Base-by-base conservation (phyloP, 23 tunicate genomes). In the Halocynthia aurantium region DNA sequence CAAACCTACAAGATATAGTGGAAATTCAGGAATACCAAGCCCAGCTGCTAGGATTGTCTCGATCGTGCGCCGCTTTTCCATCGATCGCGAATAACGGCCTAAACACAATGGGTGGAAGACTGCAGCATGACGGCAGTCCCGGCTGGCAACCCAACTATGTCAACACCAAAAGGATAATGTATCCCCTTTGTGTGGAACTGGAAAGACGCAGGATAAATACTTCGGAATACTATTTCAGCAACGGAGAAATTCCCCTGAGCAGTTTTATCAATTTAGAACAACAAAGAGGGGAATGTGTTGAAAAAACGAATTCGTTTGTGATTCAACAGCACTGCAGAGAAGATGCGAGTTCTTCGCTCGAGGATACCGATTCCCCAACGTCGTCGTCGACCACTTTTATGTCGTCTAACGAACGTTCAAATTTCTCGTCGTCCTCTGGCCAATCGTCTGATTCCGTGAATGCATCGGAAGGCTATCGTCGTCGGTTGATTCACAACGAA, bases 161-260 rank as follows among this genome's bases (percentile, higher is more conserved):
- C 44, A 31, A 31, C 44, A 31, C 44, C 44, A 31, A 31, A 31
- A 31, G 44, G 44, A 31, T 31, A 31, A 31, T 31, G 44, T 31
- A 31, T 31, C 44, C 44, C 44, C 44, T 31, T 31, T 31, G 44
- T 31, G 44, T 31, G 44, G 44, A 31, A 31, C 44, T 31, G 44
- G 44, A 31, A 31, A 31, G 44, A 31, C 44, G 44, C 44, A 31
- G 44, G 44, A 31, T 31, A 31, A 31, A 31, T 31, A 31, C 44
- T 31, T 31, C 44, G 44, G 44, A 31, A 4, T 31, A 31, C 44
- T 31, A 31, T 31, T 31, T 31, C 44, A 9, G 49, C 22, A 65
- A 65, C 70, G 70, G 31, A 6, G 70, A 49, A 65, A 65, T 65
- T 20, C 70, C 70, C 10, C 19, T 65, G 70, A 65, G 17, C 31